Conservation (phyloP, 2,113 vertebrate genomes). For the Conger conger region DNA sequence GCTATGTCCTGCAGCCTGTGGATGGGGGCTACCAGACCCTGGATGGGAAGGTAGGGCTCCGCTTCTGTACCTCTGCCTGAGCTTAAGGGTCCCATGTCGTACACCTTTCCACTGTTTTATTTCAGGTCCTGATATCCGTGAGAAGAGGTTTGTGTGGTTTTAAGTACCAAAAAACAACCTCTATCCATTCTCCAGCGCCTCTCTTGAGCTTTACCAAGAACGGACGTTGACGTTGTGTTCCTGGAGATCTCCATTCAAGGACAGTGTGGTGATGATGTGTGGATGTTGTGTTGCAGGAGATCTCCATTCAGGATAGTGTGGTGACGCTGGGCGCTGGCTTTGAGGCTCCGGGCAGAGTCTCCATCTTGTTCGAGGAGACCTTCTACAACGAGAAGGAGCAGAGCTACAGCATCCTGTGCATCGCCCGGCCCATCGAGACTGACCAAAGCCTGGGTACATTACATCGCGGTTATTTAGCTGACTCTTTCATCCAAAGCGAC, state of each 20-base stretch:
- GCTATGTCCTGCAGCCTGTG: conserved; percentile 78
- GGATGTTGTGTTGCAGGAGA: conserved; percentile 68
- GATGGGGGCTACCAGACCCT: conserved; percentile 81
- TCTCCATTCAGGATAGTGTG: conserved; percentile 83
- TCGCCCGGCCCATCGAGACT: conserved; percentile 82
- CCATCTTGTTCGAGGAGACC: conserved; percentile 94
- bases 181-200: too few species aligned
- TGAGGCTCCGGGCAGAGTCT: conserved; percentile 65
- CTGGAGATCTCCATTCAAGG: conserved; percentile 83
- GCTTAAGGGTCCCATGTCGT: too few species aligned
- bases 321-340: conserved; percentile 81
- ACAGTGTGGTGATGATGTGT: background rate
- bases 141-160: too few species aligned
- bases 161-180: too few species aligned
- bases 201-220: too few species aligned
- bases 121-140: too few species aligned
- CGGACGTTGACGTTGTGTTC: background rate
- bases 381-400: conserved; percentile 97
- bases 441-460: conserved; percentile 72
- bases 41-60: conserved; percentile 81
- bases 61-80: background rate
- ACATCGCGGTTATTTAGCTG: too few species aligned
- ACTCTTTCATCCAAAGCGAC: too few species aligned
- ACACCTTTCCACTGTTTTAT: too few species aligned
- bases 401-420: conserved; percentile 90